These are phyloP conservation scores for Odontomachus brunneus DNA, from an alignment of 1,140 invertebrate genomes.

Conservation along the genomic window DNA sequence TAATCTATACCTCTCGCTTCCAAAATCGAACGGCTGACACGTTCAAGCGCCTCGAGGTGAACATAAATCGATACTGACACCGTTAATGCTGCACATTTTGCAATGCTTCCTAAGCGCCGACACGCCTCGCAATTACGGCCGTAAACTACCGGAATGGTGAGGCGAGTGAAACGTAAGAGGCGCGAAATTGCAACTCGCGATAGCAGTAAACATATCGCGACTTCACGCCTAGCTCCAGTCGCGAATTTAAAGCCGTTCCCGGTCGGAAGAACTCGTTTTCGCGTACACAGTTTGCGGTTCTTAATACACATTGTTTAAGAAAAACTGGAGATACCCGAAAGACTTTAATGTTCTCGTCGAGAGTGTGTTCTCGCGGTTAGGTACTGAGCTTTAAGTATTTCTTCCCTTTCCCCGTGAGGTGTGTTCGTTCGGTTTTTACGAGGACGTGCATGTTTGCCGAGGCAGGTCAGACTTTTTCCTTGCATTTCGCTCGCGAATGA, in stretches of 20 bases:
- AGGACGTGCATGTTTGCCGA: conserved; percentile 62
- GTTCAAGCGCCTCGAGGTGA: conserved; percentile 24
- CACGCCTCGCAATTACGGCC: conserved; percentile 36
- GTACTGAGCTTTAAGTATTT: conserved; percentile 2
- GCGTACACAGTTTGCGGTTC: background rate
- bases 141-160: conserved; percentile 24
- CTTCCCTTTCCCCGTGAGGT: conserved; percentile 60
- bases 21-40: conserved; percentile 35
- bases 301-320: background rate
- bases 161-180: conserved; percentile 19
- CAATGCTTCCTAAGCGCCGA: conserved; percentile 23
- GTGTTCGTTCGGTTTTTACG: conserved; percentile 60
- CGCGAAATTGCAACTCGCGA: background rate
- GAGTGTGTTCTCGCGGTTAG: conserved; percentile 37
- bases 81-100: conserved; percentile 1
- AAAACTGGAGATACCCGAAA: background rate
- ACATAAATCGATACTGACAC: conserved; percentile 27
- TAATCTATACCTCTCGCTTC: conserved; percentile 34
- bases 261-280: background rate
- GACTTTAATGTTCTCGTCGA: background rate
- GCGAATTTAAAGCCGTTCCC: background rate
- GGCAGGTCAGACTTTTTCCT: conserved; percentile 43
- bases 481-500: conserved; percentile 40
- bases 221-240: background rate
- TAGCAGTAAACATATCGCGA: conserved; percentile 12